Evolutionary conservation across 2,113 vertebrate species (phyloP).

Genomic region (Eleginops maclovinus): DNA sequence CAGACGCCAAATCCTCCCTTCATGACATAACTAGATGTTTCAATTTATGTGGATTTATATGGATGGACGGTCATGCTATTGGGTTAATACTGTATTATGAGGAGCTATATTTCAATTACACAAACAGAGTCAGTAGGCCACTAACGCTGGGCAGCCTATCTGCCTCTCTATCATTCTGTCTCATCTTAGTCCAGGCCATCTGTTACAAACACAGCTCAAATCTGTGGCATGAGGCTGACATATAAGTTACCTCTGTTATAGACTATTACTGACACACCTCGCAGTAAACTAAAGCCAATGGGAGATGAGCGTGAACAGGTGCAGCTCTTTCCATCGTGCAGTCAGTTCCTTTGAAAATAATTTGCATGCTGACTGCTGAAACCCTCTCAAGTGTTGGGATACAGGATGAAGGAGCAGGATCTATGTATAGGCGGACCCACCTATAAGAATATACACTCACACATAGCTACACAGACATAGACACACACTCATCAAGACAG

Average conservation of each 20-base stretch:
- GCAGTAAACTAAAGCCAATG: constrained; percentile 40
- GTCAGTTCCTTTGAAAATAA: constrained; percentile 47
- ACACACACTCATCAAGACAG: neutral
- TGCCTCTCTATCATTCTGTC: constrained; percentile 60
- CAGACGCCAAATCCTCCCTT: constrained; percentile 44
- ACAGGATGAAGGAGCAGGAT: constrained; percentile 28
- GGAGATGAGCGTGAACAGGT: constrained; percentile 67
- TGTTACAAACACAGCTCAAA: constrained; percentile 65
- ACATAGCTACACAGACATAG: neutral
- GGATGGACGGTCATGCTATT: constrained; percentile 43
- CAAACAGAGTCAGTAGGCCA: constrained; percentile 66
- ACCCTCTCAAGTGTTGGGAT: constrained; percentile 40
- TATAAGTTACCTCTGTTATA: constrained; percentile 50
- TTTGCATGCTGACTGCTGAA: constrained; percentile 55
- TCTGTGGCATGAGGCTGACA: constrained; percentile 48
- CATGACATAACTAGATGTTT: constrained; percentile 44
- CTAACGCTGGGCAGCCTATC: constrained; percentile 48
- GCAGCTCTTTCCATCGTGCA: constrained; percentile 41
- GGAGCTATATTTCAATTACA: constrained; percentile 66
- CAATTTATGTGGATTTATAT: constrained; percentile 56
- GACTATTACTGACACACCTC: constrained; percentile 42
- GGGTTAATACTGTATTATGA: constrained; percentile 82
- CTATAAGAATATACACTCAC: constrained; percentile 24
- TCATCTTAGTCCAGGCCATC: constrained; percentile 80
- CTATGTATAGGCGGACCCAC: constrained; percentile 44